Percentiles rank a stretch among this genome's conserved stretches.
These are phyloP conservation scores for Paragorgia papillata DNA, from an alignment of 92 coral and sea anemone genomes.

Conservation along the genomic window DNA sequence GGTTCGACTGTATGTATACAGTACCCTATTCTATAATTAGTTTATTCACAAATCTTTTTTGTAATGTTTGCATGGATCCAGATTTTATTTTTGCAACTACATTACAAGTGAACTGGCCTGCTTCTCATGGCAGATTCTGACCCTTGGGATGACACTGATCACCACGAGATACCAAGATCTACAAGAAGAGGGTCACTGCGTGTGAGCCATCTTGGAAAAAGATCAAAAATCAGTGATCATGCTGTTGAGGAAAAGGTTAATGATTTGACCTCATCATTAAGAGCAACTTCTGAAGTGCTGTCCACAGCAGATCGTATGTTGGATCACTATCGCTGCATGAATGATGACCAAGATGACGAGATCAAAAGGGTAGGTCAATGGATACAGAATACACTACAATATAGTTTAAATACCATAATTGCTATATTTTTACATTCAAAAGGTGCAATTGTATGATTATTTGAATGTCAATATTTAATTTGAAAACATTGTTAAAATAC, in stretches of 20 bases:
- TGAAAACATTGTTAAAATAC: too few relatives aligned
- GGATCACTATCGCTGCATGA: slow-evolving; percentile 93
- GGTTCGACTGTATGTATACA: too few relatives aligned
- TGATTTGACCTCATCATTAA: slow-evolving; percentile 92
- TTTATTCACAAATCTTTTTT: neutral
- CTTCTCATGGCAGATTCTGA: slow-evolving; percentile 45
- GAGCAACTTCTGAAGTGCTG: slow-evolving; percentile 95
- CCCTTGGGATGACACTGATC: slow-evolving; percentile 12
- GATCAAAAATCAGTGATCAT: slow-evolving; percentile 45
- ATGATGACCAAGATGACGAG: slow-evolving; percentile 99
- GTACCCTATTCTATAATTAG: too few relatives aligned
- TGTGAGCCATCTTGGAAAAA: slow-evolving; percentile 1
- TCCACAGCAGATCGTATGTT: slow-evolving; percentile 99
- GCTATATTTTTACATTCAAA: too few relatives aligned
- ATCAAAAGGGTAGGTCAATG: slow-evolving; percentile 72
- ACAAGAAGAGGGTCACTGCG: slow-evolving; percentile 17
- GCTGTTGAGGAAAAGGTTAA: slow-evolving; percentile 87
- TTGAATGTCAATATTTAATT: too few relatives aligned
- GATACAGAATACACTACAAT: too few relatives aligned
- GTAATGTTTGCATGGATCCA: neutral
- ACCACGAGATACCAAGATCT: slow-evolving; percentile 4
- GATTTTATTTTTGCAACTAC: neutral
- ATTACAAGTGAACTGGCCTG: neutral
- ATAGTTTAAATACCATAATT: too few relatives aligned
- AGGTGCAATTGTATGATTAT: too few relatives aligned